Evolutionary conservation across 2,888 invertebrate genomes (phyloP).

Genomic region (Ellobium chinense): DNA sequence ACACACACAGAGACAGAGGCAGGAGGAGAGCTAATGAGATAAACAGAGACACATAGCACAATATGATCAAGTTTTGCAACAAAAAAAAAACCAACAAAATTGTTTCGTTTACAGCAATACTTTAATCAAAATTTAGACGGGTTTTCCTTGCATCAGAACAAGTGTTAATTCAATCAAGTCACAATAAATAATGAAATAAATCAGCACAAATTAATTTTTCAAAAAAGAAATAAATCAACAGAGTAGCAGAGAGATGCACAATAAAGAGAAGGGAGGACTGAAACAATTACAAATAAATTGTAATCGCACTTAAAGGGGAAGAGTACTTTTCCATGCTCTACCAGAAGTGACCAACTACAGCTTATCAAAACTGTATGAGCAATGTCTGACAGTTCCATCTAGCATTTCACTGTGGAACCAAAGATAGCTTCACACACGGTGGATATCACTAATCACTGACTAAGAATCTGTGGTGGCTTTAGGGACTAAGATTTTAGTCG

Average conservation of each 20-base stretch:
- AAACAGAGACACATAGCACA: not conserved
- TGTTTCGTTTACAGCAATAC: constrained; percentile 26
- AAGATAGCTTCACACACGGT: too few relatives aligned
- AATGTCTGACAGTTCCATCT: too few relatives aligned
- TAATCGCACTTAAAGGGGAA: too few relatives aligned
- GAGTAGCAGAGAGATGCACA: not conserved
- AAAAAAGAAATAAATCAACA: not conserved
- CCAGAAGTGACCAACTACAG: too few relatives aligned
- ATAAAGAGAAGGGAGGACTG: not conserved
- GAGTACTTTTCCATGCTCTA: too few relatives aligned
- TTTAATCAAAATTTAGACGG: constrained; percentile 42
- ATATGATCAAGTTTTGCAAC: not conserved
- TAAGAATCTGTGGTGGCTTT: too few relatives aligned
- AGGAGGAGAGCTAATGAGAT: not conserved
- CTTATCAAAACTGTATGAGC: too few relatives aligned
- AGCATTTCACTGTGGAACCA: too few relatives aligned
- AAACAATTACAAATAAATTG: not conserved
- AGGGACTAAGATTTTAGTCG: too few relatives aligned
- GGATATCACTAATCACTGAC: too few relatives aligned
- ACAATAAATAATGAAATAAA: constrained; percentile 1
- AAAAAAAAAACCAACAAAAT: not conserved
- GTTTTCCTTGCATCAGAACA: constrained; percentile 34
- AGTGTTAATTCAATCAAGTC: constrained; percentile 24
- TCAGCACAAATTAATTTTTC: not conserved
- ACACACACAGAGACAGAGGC: not conserved